Base-by-base conservation (phyloP, 2,797 vertebrate species). In the Alauda arvensis region DNA sequence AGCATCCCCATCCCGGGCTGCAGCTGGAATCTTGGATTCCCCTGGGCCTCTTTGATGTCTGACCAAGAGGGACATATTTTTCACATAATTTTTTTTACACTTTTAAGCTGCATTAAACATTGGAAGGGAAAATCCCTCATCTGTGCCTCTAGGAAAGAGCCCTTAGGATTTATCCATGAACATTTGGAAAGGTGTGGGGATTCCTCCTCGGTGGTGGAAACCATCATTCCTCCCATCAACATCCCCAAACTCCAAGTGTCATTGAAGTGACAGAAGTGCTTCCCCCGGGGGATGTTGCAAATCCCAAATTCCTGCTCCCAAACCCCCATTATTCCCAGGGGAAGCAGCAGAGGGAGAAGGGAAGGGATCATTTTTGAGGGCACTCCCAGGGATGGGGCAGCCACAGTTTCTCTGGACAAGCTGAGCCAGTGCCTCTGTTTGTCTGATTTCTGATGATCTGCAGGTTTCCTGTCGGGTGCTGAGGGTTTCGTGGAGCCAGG, bases 101-200 rank as follows among this genome's bases (percentile, higher is more conserved):
- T 83, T 77, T 46, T 12, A 52, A 42, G 60, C 45, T 59, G 8
- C 48, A 0, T 59, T 46, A 83, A 72, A 7, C 7, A 2, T 5
- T 5, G 2, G 17, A 46, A 68, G 31, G 55, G 70, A 34, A 51
- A 83, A 66, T 28, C 52, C 25, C 51, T 56, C 63, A 2, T 6
- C 69, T 13, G n/a, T 37, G 45, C 49, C 45, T 59, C 24, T 1
- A 5, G 59, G 60, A 43, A 28, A 18, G 15, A 48, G 56, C 28
- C 16, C 4, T 53, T 17, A 6, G 40, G 31, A 9, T 67, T 55
- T 3, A 13, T 16, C 12, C 42, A 2, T 39, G 18, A n/a, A 28
- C 0, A 0, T 3, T 0, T 0, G 25, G 66, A 14, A 5, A 46
- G 39, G n/a, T 2, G 3, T 2, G 21, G 61, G 59, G 55, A 20